A percentile compares a stretch with the other conserved stretches of the same genome.
Evolutionary conservation across 2,888 invertebrate species (phyloP).

Genomic region (Andrena camellia): DNA sequence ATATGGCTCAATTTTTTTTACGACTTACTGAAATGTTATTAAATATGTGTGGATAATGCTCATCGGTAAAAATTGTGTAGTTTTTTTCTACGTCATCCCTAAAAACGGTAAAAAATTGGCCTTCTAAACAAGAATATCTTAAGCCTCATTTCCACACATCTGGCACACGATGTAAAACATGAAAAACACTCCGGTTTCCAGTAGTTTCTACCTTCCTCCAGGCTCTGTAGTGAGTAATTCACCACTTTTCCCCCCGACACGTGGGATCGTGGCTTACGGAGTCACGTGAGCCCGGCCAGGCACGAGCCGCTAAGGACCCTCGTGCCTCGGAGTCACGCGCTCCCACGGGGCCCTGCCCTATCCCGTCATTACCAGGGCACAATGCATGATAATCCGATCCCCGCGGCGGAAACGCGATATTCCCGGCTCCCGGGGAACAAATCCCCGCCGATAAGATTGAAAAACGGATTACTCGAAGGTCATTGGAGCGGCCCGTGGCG

Average conservation of each 20-base stretch:
- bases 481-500: slow-evolving; percentile 46
- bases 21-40: too few relatives aligned
- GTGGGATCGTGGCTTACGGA: not conserved
- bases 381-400: slow-evolving; percentile 38
- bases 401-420: slow-evolving; percentile 33
- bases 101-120: too few relatives aligned
- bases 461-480: slow-evolving; percentile 65
- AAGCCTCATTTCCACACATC: too few relatives aligned
- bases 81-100: too few relatives aligned
- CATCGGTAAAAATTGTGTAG: not conserved
- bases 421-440: slow-evolving; percentile 26
- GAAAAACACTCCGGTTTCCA: too few relatives aligned
- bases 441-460: slow-evolving; percentile 62
- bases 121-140: too few relatives aligned
- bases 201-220: too few relatives aligned
- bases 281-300: not conserved
- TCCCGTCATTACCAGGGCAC: slow-evolving; percentile 29
- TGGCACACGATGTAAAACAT: too few relatives aligned
- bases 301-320: not conserved
- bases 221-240: too few relatives aligned
- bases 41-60: too few relatives aligned
- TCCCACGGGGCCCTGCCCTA: not conserved
- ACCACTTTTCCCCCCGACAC: not conserved
- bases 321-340: not conserved
- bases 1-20: too few relatives aligned